Evolutionary conservation across 2,888 invertebrate species (phyloP).

Genomic region (Lapara coniferarum): DNA sequence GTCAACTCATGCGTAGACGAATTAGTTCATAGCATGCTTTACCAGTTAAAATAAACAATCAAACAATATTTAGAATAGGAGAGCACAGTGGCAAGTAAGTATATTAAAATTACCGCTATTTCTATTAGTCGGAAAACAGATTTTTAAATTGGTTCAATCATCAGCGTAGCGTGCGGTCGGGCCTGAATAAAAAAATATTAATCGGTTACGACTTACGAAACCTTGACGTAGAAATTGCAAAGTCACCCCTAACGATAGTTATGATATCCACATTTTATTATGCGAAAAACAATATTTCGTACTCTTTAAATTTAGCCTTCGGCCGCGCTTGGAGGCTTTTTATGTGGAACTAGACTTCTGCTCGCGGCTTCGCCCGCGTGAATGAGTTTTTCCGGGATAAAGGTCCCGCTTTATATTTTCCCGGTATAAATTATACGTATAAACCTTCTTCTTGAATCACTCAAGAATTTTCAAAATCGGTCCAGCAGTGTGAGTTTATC

Average conservation of each 20-base stretch:
- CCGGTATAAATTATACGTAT: too few relatives aligned
- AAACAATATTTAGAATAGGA: too few relatives aligned
- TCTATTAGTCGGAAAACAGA: background rate
- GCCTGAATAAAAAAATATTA: slow-evolving; percentile 11
- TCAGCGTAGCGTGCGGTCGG: slow-evolving; percentile 23
- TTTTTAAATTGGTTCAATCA: background rate
- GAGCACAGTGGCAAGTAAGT: background rate
- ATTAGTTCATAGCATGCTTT: too few relatives aligned
- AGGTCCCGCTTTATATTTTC: too few relatives aligned
- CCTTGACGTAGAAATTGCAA: slow-evolving; percentile 23
- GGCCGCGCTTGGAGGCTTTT: slow-evolving; percentile 5
- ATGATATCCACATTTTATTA: slow-evolving; percentile 15
- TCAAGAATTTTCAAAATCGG: too few relatives aligned
- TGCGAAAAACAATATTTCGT: slow-evolving; percentile 13
- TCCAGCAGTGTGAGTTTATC: too few relatives aligned
- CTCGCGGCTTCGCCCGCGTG: too few relatives aligned
- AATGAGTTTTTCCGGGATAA: too few relatives aligned
- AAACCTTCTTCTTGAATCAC: too few relatives aligned
- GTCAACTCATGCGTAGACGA: too few relatives aligned
- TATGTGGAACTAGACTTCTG: too few relatives aligned
- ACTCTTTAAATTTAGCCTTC: background rate
- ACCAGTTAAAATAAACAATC: too few relatives aligned
- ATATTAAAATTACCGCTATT: background rate
- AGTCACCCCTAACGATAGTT: slow-evolving; percentile 16
- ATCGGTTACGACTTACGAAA: slow-evolving; percentile 16